Evolutionary conservation across 2,113 vertebrate genomes (phyloP).

Genomic region (Ceyx cyanopectus): DNA sequence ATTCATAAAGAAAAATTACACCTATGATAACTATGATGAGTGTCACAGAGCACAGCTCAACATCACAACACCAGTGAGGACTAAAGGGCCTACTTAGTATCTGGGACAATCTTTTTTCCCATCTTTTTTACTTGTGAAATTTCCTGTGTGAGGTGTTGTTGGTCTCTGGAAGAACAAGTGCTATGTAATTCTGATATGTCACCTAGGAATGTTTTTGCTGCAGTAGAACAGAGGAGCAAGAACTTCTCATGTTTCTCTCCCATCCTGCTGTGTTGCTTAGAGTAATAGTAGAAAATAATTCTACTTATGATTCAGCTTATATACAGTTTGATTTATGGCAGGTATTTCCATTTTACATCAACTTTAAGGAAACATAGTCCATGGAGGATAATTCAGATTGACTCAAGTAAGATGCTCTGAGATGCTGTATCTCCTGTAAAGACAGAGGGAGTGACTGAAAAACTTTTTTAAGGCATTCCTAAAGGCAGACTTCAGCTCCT

Average conservation of each 20-base stretch:
- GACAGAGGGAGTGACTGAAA: background rate
- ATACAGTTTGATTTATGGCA: background rate
- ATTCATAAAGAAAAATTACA: background rate
- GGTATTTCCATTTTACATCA: background rate
- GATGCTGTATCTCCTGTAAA: background rate
- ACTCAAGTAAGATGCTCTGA: background rate
- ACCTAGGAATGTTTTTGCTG: background rate
- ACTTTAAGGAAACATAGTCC: background rate
- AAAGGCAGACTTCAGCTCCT: background rate
- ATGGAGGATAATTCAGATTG: background rate
- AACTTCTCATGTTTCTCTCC: background rate
- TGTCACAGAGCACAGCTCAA: background rate
- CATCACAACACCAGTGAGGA: background rate
- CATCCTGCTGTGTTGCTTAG: rapidly evolving
- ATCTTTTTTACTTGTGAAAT: background rate
- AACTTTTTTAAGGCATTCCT: background rate
- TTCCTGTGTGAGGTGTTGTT: background rate
- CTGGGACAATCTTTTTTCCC: background rate
- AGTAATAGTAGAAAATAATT: background rate
- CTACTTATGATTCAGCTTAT: background rate
- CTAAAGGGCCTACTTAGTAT: background rate
- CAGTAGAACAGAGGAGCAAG: background rate
- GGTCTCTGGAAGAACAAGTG: background rate
- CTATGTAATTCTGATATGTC: background rate
- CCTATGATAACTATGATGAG: background rate